A percentile compares a stretch with the other conserved stretches of the same genome.
Conservation (phyloP, 2,888 invertebrate genomes). For the Leptopterna dolabrata region DNA sequence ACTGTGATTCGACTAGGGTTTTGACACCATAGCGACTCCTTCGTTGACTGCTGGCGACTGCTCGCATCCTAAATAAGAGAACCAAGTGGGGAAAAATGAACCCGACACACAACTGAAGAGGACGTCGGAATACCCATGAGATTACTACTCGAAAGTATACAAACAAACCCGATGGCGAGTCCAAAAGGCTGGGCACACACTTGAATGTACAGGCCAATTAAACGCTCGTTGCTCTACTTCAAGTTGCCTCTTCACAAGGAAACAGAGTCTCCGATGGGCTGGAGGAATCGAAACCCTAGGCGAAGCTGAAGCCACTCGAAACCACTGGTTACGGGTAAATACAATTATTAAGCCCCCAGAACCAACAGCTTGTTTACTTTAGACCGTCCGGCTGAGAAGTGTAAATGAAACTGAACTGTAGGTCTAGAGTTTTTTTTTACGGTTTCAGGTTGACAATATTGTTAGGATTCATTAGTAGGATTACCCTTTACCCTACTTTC, state of each 20-base stretch:
- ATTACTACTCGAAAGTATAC: not conserved
- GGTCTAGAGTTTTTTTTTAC: no score
- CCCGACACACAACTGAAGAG: not conserved
- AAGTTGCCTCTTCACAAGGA: not conserved
- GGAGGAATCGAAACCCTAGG: not conserved
- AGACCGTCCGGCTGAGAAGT: not conserved
- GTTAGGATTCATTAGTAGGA: no score
- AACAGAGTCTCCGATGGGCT: not conserved
- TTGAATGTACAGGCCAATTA: not conserved
- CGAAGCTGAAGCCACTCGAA: not conserved
- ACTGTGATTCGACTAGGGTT: not conserved
- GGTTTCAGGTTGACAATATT: no score
- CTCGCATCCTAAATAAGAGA: not conserved
- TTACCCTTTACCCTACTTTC: no score
- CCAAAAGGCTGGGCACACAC: not conserved
- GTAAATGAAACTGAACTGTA: no score
- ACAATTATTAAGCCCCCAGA: not conserved
- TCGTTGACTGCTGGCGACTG: not conserved
- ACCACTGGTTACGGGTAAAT: not conserved
- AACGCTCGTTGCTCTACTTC: not conserved
- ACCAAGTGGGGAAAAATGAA: not conserved
- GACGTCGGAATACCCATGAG: not conserved
- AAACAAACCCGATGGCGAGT: not conserved
- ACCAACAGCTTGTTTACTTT: not conserved
- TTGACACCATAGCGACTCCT: not conserved